Percentiles rank a stretch among this genome's conserved stretches.
Evolutionary conservation across 2,113 vertebrate species (phyloP).

Genomic region (Cavia porcellus): DNA sequence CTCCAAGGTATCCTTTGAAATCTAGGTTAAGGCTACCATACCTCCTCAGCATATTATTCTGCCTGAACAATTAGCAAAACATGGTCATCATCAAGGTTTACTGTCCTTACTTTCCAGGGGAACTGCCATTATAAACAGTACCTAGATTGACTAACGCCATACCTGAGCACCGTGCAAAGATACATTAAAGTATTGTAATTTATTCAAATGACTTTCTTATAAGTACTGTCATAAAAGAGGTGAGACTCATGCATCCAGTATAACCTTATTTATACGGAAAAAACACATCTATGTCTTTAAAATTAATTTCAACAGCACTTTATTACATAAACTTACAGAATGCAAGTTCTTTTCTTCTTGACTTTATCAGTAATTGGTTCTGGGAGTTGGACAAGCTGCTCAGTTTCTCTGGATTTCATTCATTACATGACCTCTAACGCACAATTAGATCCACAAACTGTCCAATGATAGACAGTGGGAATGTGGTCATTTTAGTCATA

Average conservation of each 20-base stretch:
- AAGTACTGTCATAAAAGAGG: slow-evolving; percentile 39
- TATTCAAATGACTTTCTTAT: background rate
- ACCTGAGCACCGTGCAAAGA: background rate
- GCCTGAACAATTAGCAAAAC: background rate
- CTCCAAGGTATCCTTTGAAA: background rate
- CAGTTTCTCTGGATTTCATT: background rate
- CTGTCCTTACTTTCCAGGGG: background rate
- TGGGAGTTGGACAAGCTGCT: background rate
- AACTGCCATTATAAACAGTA: background rate
- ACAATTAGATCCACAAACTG: background rate
- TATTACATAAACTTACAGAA: background rate
- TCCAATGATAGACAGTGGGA: background rate
- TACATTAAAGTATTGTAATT: background rate
- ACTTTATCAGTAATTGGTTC: slow-evolving; percentile 12
- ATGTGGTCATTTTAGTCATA: background rate
- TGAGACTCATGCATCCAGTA: background rate
- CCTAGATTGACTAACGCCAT: background rate
- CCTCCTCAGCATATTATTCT: background rate
- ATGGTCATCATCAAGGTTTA: background rate
- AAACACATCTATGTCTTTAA: background rate
- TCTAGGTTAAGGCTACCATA: background rate
- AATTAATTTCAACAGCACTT: slow-evolving; percentile 15
- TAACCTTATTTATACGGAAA: background rate
- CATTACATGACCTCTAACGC: background rate
- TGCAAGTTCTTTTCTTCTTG: background rate